Percentiles rank a stretch among this genome's conserved stretches.
phyloP scores from a whole-genome alignment of 2,888 invertebrate genomes.

The Malthinus flaveolus region DNA sequence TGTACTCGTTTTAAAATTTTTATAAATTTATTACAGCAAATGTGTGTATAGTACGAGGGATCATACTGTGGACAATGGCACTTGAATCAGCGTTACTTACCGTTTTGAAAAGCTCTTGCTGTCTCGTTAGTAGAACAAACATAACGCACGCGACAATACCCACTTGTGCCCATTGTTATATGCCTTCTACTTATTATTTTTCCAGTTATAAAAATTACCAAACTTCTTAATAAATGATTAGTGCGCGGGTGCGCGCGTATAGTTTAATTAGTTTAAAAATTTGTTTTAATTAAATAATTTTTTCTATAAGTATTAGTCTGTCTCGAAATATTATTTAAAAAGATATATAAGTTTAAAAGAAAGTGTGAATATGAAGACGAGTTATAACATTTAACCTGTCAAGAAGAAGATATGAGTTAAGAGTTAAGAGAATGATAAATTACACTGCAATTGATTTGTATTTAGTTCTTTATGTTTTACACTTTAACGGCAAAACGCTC shows the following conservation, averaged over 20 bases:
- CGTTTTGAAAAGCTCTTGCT: slow-evolving; percentile 29
- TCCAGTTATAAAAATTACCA: slow-evolving; percentile 34
- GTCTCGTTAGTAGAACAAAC: slow-evolving; percentile 41
- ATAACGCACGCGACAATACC: slow-evolving; percentile 37
- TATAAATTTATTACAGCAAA: slow-evolving; percentile 4
- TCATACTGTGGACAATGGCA: slow-evolving; percentile 26
- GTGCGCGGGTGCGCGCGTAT: neutral
- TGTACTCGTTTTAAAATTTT: no score
- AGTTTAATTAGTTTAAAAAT: no score
- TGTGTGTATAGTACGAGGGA: slow-evolving; percentile 9
- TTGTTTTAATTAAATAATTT: no score
- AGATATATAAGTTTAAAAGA: no score
- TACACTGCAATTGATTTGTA: slow-evolving; percentile 5
- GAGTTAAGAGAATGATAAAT: slow-evolving; percentile 1
- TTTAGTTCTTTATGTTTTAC: neutral
- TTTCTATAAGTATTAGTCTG: no score
- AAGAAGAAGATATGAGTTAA: slow-evolving; percentile 1
- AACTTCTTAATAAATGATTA: slow-evolving; percentile 24
- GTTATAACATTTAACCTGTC: slow-evolving; percentile 5
- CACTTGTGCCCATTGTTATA: slow-evolving; percentile 33
- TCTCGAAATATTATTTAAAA: no score
- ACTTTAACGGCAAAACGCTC: no score
- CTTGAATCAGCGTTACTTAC: slow-evolving; percentile 32
- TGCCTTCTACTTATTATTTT: slow-evolving; percentile 32
- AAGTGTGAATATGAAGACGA: neutral